Percentiles rank a stretch among this genome's conserved stretches.
These are phyloP conservation scores for Euproctis similis DNA, from an alignment of 2,888 invertebrate species.

Conservation along the genomic window DNA sequence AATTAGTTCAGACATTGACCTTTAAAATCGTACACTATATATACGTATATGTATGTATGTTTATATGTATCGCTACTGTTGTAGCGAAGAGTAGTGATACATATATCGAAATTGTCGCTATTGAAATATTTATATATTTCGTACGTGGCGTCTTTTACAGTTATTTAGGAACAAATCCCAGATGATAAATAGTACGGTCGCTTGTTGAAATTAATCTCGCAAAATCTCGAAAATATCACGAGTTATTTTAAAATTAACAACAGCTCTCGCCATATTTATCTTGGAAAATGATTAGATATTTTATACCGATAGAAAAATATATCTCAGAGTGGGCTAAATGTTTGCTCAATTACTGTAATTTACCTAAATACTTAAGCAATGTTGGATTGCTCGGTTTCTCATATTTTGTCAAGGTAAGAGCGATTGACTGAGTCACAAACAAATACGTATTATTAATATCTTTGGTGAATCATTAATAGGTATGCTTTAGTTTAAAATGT, in stretches of 20 bases:
- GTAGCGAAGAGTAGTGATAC: no score
- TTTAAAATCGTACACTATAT: no score
- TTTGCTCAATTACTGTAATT: slow-evolving; percentile 17
- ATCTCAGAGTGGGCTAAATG: slow-evolving; percentile 11
- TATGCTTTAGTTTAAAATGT: no score
- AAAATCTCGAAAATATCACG: background rate
- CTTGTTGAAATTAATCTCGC: background rate
- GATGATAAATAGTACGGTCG: background rate
- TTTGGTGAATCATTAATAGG: no score
- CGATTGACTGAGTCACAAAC: no score
- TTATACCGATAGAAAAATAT: slow-evolving; percentile 1
- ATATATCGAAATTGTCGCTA: background rate
- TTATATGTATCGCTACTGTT: no score
- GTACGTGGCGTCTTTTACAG: background rate
- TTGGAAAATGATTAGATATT: slow-evolving; percentile 5
- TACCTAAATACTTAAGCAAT: slow-evolving; percentile 16
- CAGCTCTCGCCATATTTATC: background rate
- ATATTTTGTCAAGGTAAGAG: slow-evolving; percentile 36
- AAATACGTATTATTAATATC: no score
- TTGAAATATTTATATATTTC: background rate
- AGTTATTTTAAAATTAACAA: background rate
- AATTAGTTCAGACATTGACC: no score
- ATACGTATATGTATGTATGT: no score
- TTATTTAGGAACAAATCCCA: background rate
- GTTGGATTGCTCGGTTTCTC: slow-evolving; percentile 29